phyloP scores from a whole-genome alignment of 2,888 invertebrate genomes.

The Scaptomyza tumidula region DNA sequence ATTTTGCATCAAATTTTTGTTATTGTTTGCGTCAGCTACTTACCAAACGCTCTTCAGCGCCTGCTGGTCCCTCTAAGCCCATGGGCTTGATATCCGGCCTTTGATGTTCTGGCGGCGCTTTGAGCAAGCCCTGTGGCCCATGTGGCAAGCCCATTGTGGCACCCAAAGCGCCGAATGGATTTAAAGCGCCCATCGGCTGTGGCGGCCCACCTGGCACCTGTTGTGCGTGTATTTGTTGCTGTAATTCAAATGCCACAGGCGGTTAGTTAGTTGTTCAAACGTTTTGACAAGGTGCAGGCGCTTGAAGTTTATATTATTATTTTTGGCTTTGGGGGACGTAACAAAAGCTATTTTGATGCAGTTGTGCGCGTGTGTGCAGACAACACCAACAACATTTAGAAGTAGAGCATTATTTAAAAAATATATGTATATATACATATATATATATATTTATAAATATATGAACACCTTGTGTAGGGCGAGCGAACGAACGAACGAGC shows the following conservation, averaged over 20 bases:
- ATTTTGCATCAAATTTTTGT: neutral
- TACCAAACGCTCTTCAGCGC: constrained; percentile 87
- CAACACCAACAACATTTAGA: constrained; percentile 68
- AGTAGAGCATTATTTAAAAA: constrained; percentile 32
- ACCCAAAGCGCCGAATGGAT: constrained; percentile 84
- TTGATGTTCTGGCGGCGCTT: constrained; percentile 85
- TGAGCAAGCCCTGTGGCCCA: constrained; percentile 84
- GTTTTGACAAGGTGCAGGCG: constrained; percentile 4
- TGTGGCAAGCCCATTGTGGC: constrained; percentile 85
- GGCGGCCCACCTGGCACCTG: constrained; percentile 88
- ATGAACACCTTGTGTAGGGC: constrained; percentile 40
- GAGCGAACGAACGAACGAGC: constrained; percentile 30
- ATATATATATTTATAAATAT: constrained; percentile 13
- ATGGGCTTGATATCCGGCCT: constrained; percentile 84
- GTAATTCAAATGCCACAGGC: constrained; percentile 64
- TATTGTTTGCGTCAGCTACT: constrained; percentile 58
- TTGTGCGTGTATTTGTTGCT: constrained; percentile 97
- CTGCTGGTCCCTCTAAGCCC: constrained; percentile 85
- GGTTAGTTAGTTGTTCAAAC: constrained; percentile 28
- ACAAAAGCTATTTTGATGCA: constrained; percentile 53
- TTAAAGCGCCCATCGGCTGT: constrained; percentile 85
- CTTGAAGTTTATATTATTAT: constrained; percentile 33
- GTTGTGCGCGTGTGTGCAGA: constrained; percentile 59
- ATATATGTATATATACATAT: constrained; percentile 4
- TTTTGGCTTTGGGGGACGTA: constrained; percentile 42